phyloP scores from a whole-genome alignment of 1,140 invertebrate species.

The Onthophagus taurus region DNA sequence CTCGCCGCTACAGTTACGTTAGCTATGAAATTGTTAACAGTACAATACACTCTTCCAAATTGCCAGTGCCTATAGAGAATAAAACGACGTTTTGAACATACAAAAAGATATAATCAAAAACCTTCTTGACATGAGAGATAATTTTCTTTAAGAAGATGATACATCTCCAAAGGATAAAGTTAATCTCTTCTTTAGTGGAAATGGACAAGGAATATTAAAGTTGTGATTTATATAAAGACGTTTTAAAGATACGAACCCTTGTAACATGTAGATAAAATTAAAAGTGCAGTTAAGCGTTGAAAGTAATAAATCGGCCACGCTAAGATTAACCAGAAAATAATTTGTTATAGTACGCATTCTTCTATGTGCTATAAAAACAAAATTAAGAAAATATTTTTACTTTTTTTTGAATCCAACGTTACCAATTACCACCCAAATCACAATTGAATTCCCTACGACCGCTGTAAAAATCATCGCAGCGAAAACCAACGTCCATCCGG shows the following conservation, averaged over 20 bases:
- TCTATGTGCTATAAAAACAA: slow-evolving; percentile 56
- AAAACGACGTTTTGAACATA: not conserved
- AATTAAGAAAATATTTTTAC: slow-evolving; percentile 2
- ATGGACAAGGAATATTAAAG: too few species aligned
- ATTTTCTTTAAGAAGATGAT: too few species aligned
- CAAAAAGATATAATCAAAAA: too few species aligned
- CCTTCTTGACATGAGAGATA: too few species aligned
- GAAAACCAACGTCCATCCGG: not conserved
- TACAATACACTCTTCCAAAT: slow-evolving; percentile 77
- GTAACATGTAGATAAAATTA: slow-evolving; percentile 85
- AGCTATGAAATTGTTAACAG: slow-evolving; percentile 81
- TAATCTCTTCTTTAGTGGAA: too few species aligned
- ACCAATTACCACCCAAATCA: not conserved
- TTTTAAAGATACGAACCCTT: slow-evolving; percentile 46
- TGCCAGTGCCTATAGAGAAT: slow-evolving; percentile 63
- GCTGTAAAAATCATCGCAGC: not conserved
- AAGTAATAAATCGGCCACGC: slow-evolving; percentile 85
- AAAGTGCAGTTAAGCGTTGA: slow-evolving; percentile 88
- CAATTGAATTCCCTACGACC: not conserved
- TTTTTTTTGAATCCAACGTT: not conserved
- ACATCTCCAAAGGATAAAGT: too few species aligned
- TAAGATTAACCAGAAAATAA: slow-evolving; percentile 92
- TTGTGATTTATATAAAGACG: too few species aligned
- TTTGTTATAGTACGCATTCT: slow-evolving; percentile 93
- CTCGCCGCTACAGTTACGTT: slow-evolving; percentile 79